These are phyloP conservation scores for Menidia beryllina DNA, from an alignment of 2,113 vertebrate species.

Conservation along the genomic window DNA sequence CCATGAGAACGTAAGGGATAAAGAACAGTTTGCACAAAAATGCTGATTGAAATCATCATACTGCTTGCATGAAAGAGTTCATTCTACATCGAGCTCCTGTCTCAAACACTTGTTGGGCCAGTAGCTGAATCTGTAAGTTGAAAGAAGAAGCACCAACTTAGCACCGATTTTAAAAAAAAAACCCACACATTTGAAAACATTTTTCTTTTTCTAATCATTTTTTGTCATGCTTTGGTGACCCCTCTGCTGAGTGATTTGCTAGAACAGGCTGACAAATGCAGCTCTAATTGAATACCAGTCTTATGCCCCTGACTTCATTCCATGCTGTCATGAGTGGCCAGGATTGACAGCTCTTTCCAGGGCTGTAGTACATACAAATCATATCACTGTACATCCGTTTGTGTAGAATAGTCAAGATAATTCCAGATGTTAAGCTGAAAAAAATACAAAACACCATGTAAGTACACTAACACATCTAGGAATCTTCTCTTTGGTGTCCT, in stretches of 20 bases:
- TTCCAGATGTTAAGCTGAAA: constrained; percentile 18
- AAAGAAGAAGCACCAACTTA: not conserved
- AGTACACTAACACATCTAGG: constrained; percentile 17
- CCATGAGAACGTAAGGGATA: too few relatives aligned
- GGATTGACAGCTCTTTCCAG: constrained; percentile 45
- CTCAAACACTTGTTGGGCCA: not conserved
- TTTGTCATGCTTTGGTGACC: constrained; percentile 24
- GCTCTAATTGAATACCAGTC: constrained; percentile 44
- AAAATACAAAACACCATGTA: constrained; percentile 23
- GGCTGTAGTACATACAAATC: constrained; percentile 24
- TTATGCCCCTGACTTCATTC: constrained; percentile 8
- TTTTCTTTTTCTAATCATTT: constrained; percentile 34
- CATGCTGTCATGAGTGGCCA: constrained; percentile 18
- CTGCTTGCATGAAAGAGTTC: too few relatives aligned
- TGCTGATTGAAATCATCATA: too few relatives aligned
- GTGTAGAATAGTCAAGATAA: constrained; percentile 45
- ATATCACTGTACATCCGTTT: not conserved
- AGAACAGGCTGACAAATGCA: constrained; percentile 36
- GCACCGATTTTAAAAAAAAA: too few relatives aligned
- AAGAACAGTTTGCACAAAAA: too few relatives aligned
- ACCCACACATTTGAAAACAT: too few relatives aligned
- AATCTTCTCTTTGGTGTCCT: constrained; percentile 20
- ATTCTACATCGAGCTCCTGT: not conserved
- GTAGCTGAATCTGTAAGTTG: not conserved
- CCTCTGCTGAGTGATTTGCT: constrained; percentile 39